Base-by-base conservation (phyloP, 2,113 vertebrate species). In the Vombatus ursinus region DNA sequence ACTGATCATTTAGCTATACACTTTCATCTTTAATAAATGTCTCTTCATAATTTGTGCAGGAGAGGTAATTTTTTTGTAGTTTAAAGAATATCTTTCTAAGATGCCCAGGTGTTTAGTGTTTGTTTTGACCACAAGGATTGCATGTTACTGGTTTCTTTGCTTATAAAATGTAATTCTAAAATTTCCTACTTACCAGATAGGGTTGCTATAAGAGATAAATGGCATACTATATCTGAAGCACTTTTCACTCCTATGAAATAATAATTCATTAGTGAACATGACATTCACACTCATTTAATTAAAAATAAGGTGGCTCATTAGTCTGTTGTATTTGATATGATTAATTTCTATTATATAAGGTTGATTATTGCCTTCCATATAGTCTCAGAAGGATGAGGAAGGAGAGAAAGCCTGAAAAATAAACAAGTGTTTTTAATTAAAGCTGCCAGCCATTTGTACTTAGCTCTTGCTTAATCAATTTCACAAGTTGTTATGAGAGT, bases 401-500 rank as follows among this genome's bases (percentile, higher is more conserved):
- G 51, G 54, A 16, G 52, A 90, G 84, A 93, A 77, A 52, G 10
- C 28, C 44, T 96, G 9, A 10, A 93, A 77, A 94, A 95, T n/a
- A 95, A 95, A 22, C 25, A 91, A 48, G n/a, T 7, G 8, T 26
- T 53, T 96, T 98, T 95, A 44, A 84, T 84, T 84, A 84, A 44
- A 84, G 19, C 68, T 84, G 16, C 68, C n/a, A 84, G 68, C n/a
- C n/a, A 22, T 84, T 44, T 84, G n/a, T 84, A 44, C 19, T 16
- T 84, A 23, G n/a, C 68, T 84, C 49, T 94, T 97, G 95, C 92
- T 96, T 92, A 93, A 24, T 49, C 31, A 90, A 8, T 90, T 54
- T 97, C 94, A 92, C 93, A 96, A 95, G 52, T 95, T 93, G 95
- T 91, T 91, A 90, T 91, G 57, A 84, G 94, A 96, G 9, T 93